Percentiles rank a stretch among this genome's conserved stretches.
Evolutionary conservation across 2,888 invertebrate genomes (phyloP).

Genomic region (Andrena dorsata): DNA sequence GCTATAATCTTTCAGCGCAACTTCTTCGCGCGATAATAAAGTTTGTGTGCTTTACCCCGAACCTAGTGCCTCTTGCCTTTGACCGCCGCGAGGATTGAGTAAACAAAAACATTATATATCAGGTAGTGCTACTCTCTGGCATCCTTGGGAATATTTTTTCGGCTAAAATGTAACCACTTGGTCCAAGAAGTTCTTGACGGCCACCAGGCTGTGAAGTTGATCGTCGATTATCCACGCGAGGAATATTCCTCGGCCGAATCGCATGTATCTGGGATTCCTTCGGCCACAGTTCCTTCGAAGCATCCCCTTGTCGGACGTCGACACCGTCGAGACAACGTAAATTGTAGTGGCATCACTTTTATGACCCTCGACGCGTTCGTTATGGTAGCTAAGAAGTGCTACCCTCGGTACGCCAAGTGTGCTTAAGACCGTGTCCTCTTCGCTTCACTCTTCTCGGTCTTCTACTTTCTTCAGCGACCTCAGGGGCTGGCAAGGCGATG

Average conservation of each 20-base stretch:
- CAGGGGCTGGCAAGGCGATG: constrained; percentile 26
- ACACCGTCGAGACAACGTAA: constrained; percentile 68
- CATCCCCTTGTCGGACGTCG: constrained; percentile 51
- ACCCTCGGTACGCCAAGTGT: constrained; percentile 35
- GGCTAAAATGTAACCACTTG: neutral
- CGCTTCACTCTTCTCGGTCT: constrained; percentile 12
- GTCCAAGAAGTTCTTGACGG: neutral
- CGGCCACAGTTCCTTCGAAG: constrained; percentile 32
- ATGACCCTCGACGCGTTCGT: constrained; percentile 67
- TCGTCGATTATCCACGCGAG: neutral
- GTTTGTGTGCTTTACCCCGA: constrained; percentile 23
- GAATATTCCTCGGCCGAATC: neutral
- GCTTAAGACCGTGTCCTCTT: constrained; percentile 45
- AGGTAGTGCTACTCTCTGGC: neutral
- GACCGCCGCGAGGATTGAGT: neutral
- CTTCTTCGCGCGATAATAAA: constrained; percentile 28
- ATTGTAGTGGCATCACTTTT: constrained; percentile 69
- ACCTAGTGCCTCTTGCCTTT: neutral
- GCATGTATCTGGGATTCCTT: constrained; percentile 7
- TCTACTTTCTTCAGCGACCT: constrained; percentile 29
- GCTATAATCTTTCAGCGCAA: neutral
- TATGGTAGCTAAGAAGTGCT: constrained; percentile 64
- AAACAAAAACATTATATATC: neutral
- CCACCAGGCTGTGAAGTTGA: neutral
- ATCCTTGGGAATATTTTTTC: neutral